Conservation (phyloP, 1,140 invertebrate genomes). For the Adoxophyes honmai region DNA sequence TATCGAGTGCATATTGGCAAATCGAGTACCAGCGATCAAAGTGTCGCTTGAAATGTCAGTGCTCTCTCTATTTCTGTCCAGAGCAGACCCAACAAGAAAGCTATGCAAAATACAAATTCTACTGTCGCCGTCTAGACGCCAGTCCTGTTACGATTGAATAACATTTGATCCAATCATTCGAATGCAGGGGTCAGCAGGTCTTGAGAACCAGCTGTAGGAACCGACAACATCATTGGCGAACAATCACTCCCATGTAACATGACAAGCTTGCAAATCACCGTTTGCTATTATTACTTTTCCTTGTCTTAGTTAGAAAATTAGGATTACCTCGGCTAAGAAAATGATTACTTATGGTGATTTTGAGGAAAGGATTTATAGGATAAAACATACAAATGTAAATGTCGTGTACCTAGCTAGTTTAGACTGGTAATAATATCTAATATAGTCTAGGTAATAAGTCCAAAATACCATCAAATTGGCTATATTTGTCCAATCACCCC, state of each 20-base stretch:
- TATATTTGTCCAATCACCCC: too few relatives aligned
- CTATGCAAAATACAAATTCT: slow-evolving; percentile 65
- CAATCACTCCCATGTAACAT: slow-evolving; percentile 47
- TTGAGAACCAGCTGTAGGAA: slow-evolving; percentile 36
- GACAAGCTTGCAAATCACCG: slow-evolving; percentile 1
- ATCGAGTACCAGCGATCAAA: slow-evolving; percentile 41
- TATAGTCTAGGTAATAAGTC: too few relatives aligned
- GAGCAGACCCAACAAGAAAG: slow-evolving; percentile 57
- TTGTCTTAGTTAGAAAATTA: neutral
- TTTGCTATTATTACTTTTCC: slow-evolving; percentile 1
- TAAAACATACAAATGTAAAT: too few relatives aligned
- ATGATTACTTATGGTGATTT: too few relatives aligned
- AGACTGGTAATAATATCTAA: too few relatives aligned
- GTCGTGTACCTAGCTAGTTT: too few relatives aligned
- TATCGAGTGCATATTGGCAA: slow-evolving; percentile 41
- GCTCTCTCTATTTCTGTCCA: slow-evolving; percentile 59
- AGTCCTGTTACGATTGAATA: slow-evolving; percentile 65
- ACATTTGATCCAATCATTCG: slow-evolving; percentile 71
- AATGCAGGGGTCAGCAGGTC: slow-evolving; percentile 58
- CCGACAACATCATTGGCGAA: slow-evolving; percentile 32
- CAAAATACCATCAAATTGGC: too few relatives aligned
- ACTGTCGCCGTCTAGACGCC: slow-evolving; percentile 65
- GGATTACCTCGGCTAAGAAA: neutral
- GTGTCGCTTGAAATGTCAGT: slow-evolving; percentile 58
- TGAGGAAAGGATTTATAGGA: too few relatives aligned